These are phyloP conservation scores for Uloborus plumipes DNA, from an alignment of 2,888 invertebrate species.

Conservation along the genomic window DNA sequence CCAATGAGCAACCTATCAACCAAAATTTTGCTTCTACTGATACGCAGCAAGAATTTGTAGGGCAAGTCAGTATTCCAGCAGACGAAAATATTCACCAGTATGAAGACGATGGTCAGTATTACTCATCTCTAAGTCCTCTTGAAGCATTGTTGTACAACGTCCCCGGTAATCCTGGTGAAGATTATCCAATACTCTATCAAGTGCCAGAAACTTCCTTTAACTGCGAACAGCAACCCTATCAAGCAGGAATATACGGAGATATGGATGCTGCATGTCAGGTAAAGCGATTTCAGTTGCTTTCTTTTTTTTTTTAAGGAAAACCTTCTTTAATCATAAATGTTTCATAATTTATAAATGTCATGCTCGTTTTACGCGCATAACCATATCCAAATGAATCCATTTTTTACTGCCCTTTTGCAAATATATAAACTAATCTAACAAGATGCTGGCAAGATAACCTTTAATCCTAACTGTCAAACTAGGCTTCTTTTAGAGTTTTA, in stretches of 20 bases:
- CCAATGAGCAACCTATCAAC: no score
- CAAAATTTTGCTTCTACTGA: no score
- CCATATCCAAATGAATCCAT: no score
- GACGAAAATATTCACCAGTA: slow-evolving; percentile 2
- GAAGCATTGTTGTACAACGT: slow-evolving; percentile 31
- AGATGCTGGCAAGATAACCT: no score
- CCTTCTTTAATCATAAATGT: background rate
- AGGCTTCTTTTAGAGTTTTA: no score
- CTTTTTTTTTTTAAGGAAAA: no score
- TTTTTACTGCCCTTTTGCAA: no score
- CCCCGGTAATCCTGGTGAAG: slow-evolving; percentile 52
- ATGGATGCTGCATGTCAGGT: slow-evolving; percentile 57
- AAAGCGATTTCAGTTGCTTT: background rate
- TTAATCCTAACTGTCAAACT: no score
- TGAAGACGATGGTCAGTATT: slow-evolving; percentile 6
- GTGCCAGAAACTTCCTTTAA: slow-evolving; percentile 51
- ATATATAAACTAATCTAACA: no score
- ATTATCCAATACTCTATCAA: slow-evolving; percentile 58
- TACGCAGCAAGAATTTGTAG: no score
- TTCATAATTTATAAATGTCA: background rate
- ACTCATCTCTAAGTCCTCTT: slow-evolving; percentile 17
- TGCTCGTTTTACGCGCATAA: background rate
- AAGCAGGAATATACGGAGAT: slow-evolving; percentile 59
- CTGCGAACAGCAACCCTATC: slow-evolving; percentile 44
- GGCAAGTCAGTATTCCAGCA: no score